phyloP scores from a whole-genome alignment of 2,888 invertebrate genomes.

The Rhyacophila evoluta region DNA sequence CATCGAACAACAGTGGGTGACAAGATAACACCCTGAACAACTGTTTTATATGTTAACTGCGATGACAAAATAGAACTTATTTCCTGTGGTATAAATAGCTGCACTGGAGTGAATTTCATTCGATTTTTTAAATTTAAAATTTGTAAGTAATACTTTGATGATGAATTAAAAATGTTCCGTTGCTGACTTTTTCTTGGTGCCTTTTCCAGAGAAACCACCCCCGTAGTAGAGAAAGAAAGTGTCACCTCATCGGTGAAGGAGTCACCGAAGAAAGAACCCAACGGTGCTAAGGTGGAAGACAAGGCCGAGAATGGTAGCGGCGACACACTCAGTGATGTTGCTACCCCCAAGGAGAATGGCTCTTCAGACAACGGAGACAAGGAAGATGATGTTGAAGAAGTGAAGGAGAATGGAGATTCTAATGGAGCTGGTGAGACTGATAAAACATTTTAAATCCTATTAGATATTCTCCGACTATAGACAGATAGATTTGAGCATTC shows the following conservation, averaged over 20 bases:
- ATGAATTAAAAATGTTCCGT: too few species aligned
- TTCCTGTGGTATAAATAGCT: too few species aligned
- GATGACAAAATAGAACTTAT: too few species aligned
- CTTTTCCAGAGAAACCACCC: conserved; percentile 58
- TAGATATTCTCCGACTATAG: too few species aligned
- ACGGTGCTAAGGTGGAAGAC: conserved; percentile 63
- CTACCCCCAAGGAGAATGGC: conserved; percentile 61
- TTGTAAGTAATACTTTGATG: too few species aligned
- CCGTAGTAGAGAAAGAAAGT: conserved; percentile 58
- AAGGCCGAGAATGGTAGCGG: conserved; percentile 59
- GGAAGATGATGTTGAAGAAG: conserved; percentile 50
- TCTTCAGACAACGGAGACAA: conserved; percentile 37
- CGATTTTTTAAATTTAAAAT: neutral
- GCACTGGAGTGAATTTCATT: too few species aligned
- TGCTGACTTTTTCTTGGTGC: neutral
- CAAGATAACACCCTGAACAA: too few species aligned
- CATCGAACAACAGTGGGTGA: too few species aligned
- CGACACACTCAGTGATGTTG: conserved; percentile 61
- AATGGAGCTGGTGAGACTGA: conserved; percentile 27
- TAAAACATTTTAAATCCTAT: too few species aligned
- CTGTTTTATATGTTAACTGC: too few species aligned
- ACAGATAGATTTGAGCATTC: too few species aligned
- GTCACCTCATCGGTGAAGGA: conserved; percentile 62
- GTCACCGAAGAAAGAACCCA: conserved; percentile 65
- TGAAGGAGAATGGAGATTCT: conserved; percentile 62